phyloP scores from a whole-genome alignment of 2,888 invertebrate species.

The Linyphia triangularis region DNA sequence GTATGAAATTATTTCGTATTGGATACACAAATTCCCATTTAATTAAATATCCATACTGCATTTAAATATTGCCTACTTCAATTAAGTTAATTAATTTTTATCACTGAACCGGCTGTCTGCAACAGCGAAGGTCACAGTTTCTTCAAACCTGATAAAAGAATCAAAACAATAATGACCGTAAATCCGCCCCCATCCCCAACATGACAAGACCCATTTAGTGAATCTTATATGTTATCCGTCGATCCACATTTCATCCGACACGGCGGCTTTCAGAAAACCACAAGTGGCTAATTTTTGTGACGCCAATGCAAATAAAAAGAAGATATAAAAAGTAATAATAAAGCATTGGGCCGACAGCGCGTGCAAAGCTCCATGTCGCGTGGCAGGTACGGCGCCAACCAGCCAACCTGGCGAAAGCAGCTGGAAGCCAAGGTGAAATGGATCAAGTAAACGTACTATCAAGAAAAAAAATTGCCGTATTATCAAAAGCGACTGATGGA shows the following conservation, averaged over 20 bases:
- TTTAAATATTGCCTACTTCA: too few species aligned
- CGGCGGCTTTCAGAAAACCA: constrained; percentile 1
- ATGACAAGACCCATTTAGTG: background rate
- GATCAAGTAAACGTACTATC: constrained; percentile 32
- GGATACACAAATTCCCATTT: too few species aligned
- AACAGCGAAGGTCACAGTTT: background rate
- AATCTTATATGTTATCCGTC: background rate
- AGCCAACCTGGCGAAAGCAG: constrained; percentile 32
- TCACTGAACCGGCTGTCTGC: background rate
- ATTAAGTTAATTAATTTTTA: too few species aligned
- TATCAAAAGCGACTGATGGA: constrained; percentile 28
- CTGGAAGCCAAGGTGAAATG: constrained; percentile 59
- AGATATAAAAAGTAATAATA: background rate
- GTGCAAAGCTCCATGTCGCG: constrained; percentile 26
- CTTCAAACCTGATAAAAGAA: background rate
- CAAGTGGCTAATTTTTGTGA: constrained; percentile 44
- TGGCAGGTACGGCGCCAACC: constrained; percentile 47
- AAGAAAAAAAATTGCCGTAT: constrained; percentile 29
- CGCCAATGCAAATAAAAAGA: background rate
- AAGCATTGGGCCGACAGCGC: background rate
- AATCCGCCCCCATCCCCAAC: background rate
- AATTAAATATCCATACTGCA: too few species aligned
- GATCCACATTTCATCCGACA: background rate
- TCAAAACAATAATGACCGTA: too few species aligned
- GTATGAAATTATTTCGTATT: too few species aligned